phyloP scores from a whole-genome alignment of 2,113 vertebrate genomes.

The Sinocyclocheilus maitianheensis region DNA sequence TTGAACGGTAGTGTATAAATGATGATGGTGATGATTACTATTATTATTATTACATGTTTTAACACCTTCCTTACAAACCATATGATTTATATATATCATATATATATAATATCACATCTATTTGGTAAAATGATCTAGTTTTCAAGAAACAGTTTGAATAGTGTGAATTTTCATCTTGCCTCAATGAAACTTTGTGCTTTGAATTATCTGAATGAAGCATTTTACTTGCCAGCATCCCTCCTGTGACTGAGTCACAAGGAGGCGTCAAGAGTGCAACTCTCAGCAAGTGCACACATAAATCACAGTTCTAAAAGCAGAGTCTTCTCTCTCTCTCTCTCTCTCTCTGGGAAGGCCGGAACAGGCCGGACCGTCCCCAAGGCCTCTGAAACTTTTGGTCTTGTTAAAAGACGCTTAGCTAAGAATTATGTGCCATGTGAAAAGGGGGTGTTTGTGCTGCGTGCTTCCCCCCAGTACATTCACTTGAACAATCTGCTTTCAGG shows the following conservation, averaged over 20 bases:
- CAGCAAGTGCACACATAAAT: constrained; percentile 28
- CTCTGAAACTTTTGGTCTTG: not conserved
- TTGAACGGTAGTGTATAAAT: not conserved
- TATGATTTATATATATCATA: not conserved
- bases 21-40: no score
- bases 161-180: not conserved
- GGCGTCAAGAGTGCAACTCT: not conserved
- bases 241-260: constrained; percentile 12
- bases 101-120: not conserved
- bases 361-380: constrained; percentile 12
- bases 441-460: not conserved
- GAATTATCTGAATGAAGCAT: not conserved
- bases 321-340: not conserved
- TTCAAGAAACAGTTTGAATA: not conserved
- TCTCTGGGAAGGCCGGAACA: constrained; percentile 2
- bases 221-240: not conserved
- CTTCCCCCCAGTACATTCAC: constrained; percentile 21
- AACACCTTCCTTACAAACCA: not conserved
- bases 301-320: constrained; percentile 17
- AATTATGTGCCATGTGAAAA: constrained; percentile 25
- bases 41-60: not conserved
- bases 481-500: constrained; percentile 13
- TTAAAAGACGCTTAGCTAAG: constrained; percentile 16
- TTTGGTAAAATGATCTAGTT: not conserved
- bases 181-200: not conserved